Evolutionary conservation across 1,140 invertebrate genomes (phyloP), one percentile per base, ranked within the genome.

Genomic region (Calliphora vicina): DNA sequence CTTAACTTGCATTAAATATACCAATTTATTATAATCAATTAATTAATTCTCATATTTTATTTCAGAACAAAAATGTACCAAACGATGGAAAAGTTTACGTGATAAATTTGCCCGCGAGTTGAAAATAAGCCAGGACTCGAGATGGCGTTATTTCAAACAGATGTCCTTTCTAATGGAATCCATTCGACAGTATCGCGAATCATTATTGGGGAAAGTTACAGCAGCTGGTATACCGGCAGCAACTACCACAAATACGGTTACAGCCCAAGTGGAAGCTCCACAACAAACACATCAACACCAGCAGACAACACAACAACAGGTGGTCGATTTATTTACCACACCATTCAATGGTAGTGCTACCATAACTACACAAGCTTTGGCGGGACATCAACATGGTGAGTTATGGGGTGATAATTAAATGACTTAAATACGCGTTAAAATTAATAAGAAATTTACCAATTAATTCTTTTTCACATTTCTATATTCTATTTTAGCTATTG

Each of bases 161-260:
- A 89, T 89, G 88, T 88, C 89, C 76, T 89, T 89, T 83, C 82
- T 89, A 13, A 88, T 89, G 57, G 88, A 89, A 84, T 89, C 88
- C 3, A 89, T 89, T 35, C 67, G 88, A 26, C 88, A 89, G 57
- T 89, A 89, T 57, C 87, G 88, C 12, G 88, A 89, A 83, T 89
- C 88, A 23, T 81, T 89, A 74, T 82, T 89, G 67, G 88, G 88
- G 13, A 89, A 89, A 83, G 88, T 87, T 50, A 84, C 87, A 67
- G 87, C 67, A n/a, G 82, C 78, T 4, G 74, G 78, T 27, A 61
- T 86, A 76, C 87, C 42, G 17, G 67, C 73, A 26, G 57, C 57
- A 15, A 61, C 76, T 17, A 74, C 78, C 4, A 83, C 80, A 42
- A 80, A 83, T 20, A 42, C 61, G n/a, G 71, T 81, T 10, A 81